Percentiles rank a stretch among this genome's conserved stretches.
Evolutionary conservation across 2,888 invertebrate genomes (phyloP).

Genomic region (Pseudoips prasinana): DNA sequence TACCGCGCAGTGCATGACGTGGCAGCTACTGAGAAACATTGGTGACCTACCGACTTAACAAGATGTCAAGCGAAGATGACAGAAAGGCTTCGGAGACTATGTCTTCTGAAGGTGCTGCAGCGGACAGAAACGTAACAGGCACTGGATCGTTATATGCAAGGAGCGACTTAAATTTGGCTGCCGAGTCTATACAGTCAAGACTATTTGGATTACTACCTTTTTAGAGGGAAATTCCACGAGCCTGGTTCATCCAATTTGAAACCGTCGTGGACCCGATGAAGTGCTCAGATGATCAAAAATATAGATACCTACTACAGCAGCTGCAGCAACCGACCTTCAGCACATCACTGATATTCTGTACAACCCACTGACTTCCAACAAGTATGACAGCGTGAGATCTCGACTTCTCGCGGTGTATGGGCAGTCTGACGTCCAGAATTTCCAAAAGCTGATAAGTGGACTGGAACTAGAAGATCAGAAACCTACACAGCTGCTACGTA

Average conservation of each 20-base stretch:
- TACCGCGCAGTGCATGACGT: too few relatives aligned
- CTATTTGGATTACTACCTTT: not conserved
- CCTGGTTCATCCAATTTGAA: not conserved
- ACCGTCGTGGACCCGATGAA: not conserved
- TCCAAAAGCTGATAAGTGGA: slow-evolving; percentile 1
- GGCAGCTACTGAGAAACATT: too few relatives aligned
- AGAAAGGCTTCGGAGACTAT: too few relatives aligned
- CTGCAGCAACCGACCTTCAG: not conserved
- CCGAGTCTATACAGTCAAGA: too few relatives aligned
- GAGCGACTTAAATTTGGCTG: too few relatives aligned
- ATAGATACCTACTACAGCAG: not conserved
- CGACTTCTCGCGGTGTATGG: not conserved
- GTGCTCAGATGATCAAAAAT: not conserved
- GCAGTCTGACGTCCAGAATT: not conserved
- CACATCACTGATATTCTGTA: not conserved
- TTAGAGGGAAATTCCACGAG: not conserved
- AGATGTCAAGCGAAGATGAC: too few relatives aligned
- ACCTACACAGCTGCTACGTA: slow-evolving; percentile 1
- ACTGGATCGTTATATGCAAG: too few relatives aligned
- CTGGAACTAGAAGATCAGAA: slow-evolving; percentile 1
- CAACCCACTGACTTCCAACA: not conserved
- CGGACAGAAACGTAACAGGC: too few relatives aligned
- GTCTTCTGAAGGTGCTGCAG: too few relatives aligned
- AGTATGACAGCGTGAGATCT: not conserved
- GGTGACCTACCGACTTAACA: too few relatives aligned